phyloP scores from a whole-genome alignment of 30 jellyfish, hydroid and myxozoan species.

The Rhopilema esculentum region DNA sequence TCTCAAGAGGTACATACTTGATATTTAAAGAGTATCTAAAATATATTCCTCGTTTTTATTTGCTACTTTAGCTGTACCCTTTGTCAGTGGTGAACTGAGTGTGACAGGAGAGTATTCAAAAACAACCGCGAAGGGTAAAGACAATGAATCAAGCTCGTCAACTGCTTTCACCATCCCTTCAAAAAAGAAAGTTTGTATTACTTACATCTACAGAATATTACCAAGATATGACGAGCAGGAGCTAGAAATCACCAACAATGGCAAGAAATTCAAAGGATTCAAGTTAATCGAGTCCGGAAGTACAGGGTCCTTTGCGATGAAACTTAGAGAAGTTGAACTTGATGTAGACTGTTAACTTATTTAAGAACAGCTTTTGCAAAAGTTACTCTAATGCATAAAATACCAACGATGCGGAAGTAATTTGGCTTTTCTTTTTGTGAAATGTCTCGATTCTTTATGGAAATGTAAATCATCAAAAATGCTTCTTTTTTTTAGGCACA shows the following conservation, averaged over 20 bases:
- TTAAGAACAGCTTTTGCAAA: no score
- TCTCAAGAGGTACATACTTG: no score
- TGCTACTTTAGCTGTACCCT: background rate
- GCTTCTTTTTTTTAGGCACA: no score
- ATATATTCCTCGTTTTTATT: background rate
- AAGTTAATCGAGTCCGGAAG: background rate
- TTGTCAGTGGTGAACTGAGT: background rate
- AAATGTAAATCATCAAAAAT: no score
- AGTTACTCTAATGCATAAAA: no score
- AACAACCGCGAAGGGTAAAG: background rate
- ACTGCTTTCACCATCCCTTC: background rate
- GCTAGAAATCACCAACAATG: constrained; percentile 9
- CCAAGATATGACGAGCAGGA: constrained; percentile 4
- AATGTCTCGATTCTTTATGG: no score
- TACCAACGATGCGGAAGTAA: no score
- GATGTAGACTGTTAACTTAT: background rate
- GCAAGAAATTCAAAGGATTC: constrained; percentile 8
- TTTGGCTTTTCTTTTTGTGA: no score
- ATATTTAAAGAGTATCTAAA: background rate
- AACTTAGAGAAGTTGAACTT: background rate
- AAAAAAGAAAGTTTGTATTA: background rate
- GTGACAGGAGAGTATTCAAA: background rate
- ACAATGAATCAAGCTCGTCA: background rate
- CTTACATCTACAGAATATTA: background rate
- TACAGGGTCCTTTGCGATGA: background rate